Evolutionary conservation across 64 coral and sea anemone species (phyloP).

Genomic region (Stichodactyla mertensii): DNA sequence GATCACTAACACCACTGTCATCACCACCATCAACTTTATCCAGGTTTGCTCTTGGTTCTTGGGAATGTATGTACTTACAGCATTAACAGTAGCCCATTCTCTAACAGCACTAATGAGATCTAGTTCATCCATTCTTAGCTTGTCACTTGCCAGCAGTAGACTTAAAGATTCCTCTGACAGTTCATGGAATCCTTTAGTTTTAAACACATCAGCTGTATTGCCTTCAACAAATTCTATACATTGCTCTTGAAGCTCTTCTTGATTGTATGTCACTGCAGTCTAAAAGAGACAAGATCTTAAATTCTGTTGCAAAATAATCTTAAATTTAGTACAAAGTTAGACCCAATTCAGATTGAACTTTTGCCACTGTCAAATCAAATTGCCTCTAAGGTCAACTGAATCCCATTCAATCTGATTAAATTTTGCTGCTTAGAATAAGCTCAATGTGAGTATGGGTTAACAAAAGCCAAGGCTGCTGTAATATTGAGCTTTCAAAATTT

Average conservation of each 20-base stretch:
- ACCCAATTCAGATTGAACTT: too few relatives aligned
- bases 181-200: slow-evolving; percentile 94
- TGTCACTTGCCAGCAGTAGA: slow-evolving; percentile 71
- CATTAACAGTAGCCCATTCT: slow-evolving; percentile 99
- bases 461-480: too few relatives aligned
- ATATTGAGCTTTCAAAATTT: too few relatives aligned
- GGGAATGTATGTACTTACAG: slow-evolving; percentile 37
- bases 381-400: too few relatives aligned
- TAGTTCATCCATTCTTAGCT: slow-evolving; percentile 86
- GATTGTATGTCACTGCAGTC: slow-evolving; percentile 89
- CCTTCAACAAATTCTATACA: slow-evolving; percentile 85
- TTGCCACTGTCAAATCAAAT: too few relatives aligned
- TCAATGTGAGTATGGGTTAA: too few relatives aligned
- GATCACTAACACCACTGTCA: background rate
- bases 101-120: slow-evolving; percentile 72
- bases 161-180: slow-evolving; percentile 76
- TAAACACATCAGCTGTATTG: slow-evolving; percentile 81
- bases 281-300: background rate
- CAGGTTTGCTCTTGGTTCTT: background rate
- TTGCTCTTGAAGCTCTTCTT: slow-evolving; percentile 67
- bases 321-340: too few relatives aligned
- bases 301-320: too few relatives aligned
- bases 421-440: too few relatives aligned
- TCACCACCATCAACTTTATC: background rate
- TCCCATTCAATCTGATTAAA: too few relatives aligned